phyloP scores from a whole-genome alignment of 2,113 vertebrate species.

The Atractosteus spatula region DNA sequence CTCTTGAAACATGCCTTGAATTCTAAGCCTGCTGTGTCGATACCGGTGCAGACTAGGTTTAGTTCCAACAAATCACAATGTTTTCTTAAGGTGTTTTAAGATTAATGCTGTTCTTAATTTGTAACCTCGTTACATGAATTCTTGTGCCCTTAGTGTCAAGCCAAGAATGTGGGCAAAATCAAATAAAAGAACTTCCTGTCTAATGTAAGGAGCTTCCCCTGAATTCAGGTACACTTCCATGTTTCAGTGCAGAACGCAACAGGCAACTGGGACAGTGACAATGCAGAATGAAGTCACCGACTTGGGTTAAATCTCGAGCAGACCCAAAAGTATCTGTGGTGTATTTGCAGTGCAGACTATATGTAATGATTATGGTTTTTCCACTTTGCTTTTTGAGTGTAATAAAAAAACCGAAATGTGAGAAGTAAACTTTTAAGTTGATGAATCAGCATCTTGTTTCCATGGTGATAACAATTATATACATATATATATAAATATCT shows the following conservation, averaged over 20 bases:
- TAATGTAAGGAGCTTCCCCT: conserved; percentile 15
- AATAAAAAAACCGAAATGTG: conserved; percentile 83
- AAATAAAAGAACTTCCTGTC: neutral
- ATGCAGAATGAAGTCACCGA: neutral
- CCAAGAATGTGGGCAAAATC: conserved; percentile 10
- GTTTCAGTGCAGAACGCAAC: neutral
- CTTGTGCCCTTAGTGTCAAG: conserved; percentile 13
- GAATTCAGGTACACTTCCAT: conserved; percentile 13
- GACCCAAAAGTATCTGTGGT: conserved; percentile 69
- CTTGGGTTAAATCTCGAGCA: conserved; percentile 49
- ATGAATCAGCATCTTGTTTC: conserved; percentile 88
- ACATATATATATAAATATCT: conserved; percentile 79
- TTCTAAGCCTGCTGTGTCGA: neutral
- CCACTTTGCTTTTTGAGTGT: conserved; percentile 70
- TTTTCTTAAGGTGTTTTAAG: neutral
- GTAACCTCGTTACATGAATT: conserved; percentile 15
- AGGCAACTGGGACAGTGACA: conserved; percentile 2
- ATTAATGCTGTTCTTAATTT: neutral
- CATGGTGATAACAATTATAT: conserved; percentile 89
- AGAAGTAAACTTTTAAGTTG: conserved; percentile 84
- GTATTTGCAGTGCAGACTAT: conserved; percentile 76
- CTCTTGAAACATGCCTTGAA: too few relatives aligned
- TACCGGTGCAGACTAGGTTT: too few relatives aligned
- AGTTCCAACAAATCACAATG: too few relatives aligned
- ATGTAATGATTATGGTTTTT: conserved; percentile 74